phyloP scores from a whole-genome alignment of 2,888 invertebrate genomes.

The Euspilapteryx auroguttella region DNA sequence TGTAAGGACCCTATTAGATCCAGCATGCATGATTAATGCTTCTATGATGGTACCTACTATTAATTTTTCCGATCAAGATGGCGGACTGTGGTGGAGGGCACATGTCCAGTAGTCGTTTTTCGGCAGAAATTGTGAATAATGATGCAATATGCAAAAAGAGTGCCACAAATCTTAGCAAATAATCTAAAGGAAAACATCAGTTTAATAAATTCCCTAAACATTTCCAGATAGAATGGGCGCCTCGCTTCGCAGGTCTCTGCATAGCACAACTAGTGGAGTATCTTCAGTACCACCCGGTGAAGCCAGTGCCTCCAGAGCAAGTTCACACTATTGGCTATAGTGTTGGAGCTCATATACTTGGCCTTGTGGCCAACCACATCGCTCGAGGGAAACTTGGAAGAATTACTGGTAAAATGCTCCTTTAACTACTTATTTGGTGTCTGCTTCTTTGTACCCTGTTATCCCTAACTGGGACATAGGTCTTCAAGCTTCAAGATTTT shows the following conservation, averaged over 20 bases:
- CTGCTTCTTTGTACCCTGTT: neutral
- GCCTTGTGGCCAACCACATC: constrained; percentile 78
- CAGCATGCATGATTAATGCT: no score
- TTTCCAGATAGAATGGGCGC: constrained; percentile 62
- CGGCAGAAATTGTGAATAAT: neutral
- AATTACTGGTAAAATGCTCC: constrained; percentile 67
- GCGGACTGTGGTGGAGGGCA: no score
- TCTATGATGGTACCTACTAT: neutral
- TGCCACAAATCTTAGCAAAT: no score
- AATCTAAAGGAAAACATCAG: no score
- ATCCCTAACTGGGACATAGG: neutral
- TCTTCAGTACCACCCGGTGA: constrained; percentile 71
- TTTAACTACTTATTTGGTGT: neutral
- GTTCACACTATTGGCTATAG: constrained; percentile 85
- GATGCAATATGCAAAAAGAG: no score
- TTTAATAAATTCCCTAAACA: no score
- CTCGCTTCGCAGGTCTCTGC: constrained; percentile 69
- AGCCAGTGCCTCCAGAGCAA: constrained; percentile 72
- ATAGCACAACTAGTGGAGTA: constrained; percentile 81
- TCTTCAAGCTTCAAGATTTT: no score
- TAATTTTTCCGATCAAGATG: neutral
- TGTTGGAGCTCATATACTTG: constrained; percentile 85
- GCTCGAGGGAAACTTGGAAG: constrained; percentile 77
- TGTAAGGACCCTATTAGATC: no score
- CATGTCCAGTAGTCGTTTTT: no score